Evolutionary conservation across 2,113 vertebrate species (phyloP).

Genomic region (Shinisaurus crocodilurus): DNA sequence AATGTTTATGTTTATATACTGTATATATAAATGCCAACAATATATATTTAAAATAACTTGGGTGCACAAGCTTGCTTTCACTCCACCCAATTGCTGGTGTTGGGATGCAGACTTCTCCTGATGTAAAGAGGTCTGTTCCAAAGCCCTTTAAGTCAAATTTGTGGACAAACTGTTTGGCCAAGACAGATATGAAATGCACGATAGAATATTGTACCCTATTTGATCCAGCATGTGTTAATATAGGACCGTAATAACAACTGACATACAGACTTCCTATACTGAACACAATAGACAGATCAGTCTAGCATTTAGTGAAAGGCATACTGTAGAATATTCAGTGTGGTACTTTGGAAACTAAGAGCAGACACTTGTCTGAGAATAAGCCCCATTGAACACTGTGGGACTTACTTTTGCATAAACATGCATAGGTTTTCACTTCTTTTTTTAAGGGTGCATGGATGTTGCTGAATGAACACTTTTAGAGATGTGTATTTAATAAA

Average conservation of each 20-base stretch:
- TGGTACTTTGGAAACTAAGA: background rate
- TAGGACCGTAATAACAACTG: background rate
- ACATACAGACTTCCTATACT: constrained; percentile 19
- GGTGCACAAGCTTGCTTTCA: background rate
- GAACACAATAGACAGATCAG: constrained; percentile 21
- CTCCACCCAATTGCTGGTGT: background rate
- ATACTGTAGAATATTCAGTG: background rate
- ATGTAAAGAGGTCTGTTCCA: background rate
- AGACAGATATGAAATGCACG: background rate
- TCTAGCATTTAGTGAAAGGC: constrained; percentile 42
- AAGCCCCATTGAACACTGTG: background rate
- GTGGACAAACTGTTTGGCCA: background rate
- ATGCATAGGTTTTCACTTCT: background rate
- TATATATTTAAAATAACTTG: constrained; percentile 2
- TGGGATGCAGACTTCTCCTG: background rate
- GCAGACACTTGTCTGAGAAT: background rate
- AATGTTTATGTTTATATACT: background rate
- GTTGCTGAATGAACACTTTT: constrained; percentile 5
- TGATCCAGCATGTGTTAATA: background rate
- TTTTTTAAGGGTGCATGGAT: constrained; percentile 15
- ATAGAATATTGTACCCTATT: background rate
- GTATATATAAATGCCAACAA: background rate
- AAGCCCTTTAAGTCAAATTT: background rate
- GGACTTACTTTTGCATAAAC: background rate
- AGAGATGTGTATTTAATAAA: constrained; percentile 49